Conservation (phyloP, 2,113 vertebrate species). For the Cyprichromis sp. region DNA sequence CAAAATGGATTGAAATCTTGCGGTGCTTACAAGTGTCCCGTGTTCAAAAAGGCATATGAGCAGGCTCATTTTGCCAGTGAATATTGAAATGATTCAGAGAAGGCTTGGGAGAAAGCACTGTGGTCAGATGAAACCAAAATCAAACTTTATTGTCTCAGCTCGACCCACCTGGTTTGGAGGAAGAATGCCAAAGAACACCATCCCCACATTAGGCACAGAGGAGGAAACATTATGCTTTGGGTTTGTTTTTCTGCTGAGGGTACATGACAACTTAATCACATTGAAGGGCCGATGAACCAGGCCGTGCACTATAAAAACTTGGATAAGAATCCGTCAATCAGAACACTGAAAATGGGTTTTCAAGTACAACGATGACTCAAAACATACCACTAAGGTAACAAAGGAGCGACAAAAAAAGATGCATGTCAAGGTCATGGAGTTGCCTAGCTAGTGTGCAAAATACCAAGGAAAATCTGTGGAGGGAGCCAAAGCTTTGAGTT, state of each 20-base stretch:
- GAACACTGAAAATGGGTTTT: background rate
- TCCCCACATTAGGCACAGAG: background rate
- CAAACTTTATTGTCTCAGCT: background rate
- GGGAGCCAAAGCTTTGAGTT: background rate
- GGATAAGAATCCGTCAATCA: background rate
- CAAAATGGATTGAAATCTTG: background rate
- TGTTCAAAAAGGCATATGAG: background rate
- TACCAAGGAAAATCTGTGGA: background rate
- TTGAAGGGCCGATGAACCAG: background rate
- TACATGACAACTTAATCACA: background rate
- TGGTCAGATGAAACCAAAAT: background rate
- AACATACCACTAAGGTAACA: background rate
- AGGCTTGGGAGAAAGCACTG: background rate
- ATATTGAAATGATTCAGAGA: background rate
- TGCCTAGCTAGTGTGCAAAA: background rate
- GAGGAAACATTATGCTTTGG: background rate
- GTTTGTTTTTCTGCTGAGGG: background rate
- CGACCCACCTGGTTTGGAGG: background rate
- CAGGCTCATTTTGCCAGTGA: background rate
- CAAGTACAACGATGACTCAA: background rate
- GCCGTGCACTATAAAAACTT: background rate
- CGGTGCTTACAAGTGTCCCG: background rate
- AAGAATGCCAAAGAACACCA: background rate
- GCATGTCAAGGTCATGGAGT: background rate
- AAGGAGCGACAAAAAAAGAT: background rate